Percentiles rank a stretch among this genome's conserved stretches.
Conservation (phyloP, 2,888 invertebrate species). For the Cephus nigrinus region DNA sequence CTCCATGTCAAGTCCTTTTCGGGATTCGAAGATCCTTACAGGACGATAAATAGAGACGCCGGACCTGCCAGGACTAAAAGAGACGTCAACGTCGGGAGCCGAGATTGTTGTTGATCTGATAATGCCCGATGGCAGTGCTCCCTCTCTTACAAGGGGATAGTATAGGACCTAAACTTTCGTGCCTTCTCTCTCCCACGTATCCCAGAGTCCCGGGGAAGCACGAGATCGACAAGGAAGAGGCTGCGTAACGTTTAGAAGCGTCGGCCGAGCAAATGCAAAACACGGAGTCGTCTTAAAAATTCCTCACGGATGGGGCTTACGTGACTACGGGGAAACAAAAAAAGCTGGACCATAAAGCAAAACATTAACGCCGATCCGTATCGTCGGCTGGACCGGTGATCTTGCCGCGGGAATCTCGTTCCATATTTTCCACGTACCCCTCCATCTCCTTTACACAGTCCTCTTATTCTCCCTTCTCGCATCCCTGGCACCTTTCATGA, state of each 20-base stretch:
- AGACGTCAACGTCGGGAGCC: conserved; percentile 3
- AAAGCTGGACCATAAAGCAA: conserved; percentile 40
- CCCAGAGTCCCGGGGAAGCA: background rate
- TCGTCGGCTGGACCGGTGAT: conserved; percentile 35
- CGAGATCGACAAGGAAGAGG: conserved; percentile 6
- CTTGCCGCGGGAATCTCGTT: conserved; percentile 46
- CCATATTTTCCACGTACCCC: conserved; percentile 26
- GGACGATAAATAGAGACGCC: background rate
- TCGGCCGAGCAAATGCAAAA: conserved; percentile 23
- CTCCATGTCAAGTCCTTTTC: background rate
- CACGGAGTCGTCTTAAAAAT: conserved; percentile 29
- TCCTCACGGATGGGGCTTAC: conserved; percentile 29
- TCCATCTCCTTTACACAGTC: no score
- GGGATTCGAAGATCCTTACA: background rate
- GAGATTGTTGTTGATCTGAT: background rate
- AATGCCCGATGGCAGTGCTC: background rate
- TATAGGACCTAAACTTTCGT: background rate
- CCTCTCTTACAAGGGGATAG: background rate
- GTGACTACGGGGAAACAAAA: conserved; percentile 34
- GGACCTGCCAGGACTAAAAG: background rate
- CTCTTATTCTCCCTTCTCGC: conserved; percentile 30
- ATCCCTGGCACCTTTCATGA: conserved; percentile 48
- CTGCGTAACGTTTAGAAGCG: conserved; percentile 35
- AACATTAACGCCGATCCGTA: conserved; percentile 50
- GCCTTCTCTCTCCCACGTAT: no score